Percentiles rank a stretch among this genome's conserved stretches.
Conservation (phyloP, 2,888 invertebrate species). For the Cacoxenus indagator region DNA sequence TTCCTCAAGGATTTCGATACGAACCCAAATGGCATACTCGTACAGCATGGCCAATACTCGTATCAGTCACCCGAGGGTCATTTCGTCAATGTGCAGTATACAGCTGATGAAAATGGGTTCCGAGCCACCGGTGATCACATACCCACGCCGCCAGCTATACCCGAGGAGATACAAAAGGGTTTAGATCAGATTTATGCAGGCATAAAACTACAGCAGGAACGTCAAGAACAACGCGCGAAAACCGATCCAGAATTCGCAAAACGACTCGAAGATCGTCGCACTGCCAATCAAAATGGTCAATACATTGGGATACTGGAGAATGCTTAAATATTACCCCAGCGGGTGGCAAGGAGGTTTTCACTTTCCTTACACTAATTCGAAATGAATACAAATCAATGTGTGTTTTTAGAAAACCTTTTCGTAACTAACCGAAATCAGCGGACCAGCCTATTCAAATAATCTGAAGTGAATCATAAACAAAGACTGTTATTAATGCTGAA, state of each 20-base stretch:
- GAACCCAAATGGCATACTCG: slow-evolving; percentile 77
- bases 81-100: slow-evolving; percentile 80
- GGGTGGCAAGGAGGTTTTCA: slow-evolving; percentile 34
- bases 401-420: background rate
- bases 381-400: background rate
- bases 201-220: slow-evolving; percentile 75
- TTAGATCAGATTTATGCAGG: slow-evolving; percentile 89
- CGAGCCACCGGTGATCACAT: slow-evolving; percentile 85
- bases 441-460: slow-evolving; percentile 15
- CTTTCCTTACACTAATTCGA: background rate
- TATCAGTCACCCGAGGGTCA: slow-evolving; percentile 86
- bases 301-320: slow-evolving; percentile 72
- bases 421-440: background rate
- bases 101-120: slow-evolving; percentile 87
- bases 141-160: slow-evolving; percentile 87
- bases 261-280: slow-evolving; percentile 66
- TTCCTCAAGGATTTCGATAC: slow-evolving; percentile 78
- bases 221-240: slow-evolving; percentile 72
- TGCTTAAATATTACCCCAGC: background rate
- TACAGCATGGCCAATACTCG: slow-evolving; percentile 83
- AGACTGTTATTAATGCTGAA: slow-evolving; percentile 47
- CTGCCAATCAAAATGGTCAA: slow-evolving; percentile 76
- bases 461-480: slow-evolving; percentile 33
- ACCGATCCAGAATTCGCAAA: slow-evolving; percentile 70
- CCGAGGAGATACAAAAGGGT: slow-evolving; percentile 88